Evolutionary conservation across 2,888 invertebrate species (phyloP), one percentile per base, ranked within the genome.

Genomic region (Bombylius major): DNA sequence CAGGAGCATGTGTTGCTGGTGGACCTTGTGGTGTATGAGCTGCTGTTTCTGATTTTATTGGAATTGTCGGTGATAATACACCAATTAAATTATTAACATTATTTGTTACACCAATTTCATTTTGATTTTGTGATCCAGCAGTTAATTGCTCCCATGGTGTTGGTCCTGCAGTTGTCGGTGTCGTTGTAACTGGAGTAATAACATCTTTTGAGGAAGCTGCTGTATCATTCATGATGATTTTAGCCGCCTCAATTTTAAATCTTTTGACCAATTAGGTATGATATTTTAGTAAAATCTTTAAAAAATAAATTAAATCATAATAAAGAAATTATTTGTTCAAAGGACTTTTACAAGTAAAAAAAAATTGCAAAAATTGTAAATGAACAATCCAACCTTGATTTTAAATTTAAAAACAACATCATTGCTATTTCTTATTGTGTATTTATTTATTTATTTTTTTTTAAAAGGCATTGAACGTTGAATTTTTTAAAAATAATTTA

Each of bases 141-240:
- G 74, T 72, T 39, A 75, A 57, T 62, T 73, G 73, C 61, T 75
- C 74, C 75, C 75, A 75, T 51, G 73, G 74, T 56, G 72, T 69
- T 60, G 70, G 70, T 51, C 61, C 62, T 1, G 65, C 56, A 6
- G 68, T 59, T 46, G 65, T 42, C 1, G 11, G 4, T 11, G 12
- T 4, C 39, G 39, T 42, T 11, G 39, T 4, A 4, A 11, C 4
- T 42, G 39, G 39, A 11, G 39, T 8, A 11, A 4, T 7, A 11
- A 60, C 49, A 32, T 61, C 62, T 55, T 62, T 65, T 31, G 63
- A 61, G 31, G 65, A 61, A 54, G 62, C 64, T 53, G 64, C 65
- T 47, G 67, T 66, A 31, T 66, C 65, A 45, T 67, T 64, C 70
- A 70, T 71, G 34, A 32, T 4, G 31, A 63, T 63, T 7, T 67